Evolutionary conservation across 2,797 vertebrate species (phyloP), one percentile per base, ranked within the genome.

Genomic region (Gephyroberyx darwinii): DNA sequence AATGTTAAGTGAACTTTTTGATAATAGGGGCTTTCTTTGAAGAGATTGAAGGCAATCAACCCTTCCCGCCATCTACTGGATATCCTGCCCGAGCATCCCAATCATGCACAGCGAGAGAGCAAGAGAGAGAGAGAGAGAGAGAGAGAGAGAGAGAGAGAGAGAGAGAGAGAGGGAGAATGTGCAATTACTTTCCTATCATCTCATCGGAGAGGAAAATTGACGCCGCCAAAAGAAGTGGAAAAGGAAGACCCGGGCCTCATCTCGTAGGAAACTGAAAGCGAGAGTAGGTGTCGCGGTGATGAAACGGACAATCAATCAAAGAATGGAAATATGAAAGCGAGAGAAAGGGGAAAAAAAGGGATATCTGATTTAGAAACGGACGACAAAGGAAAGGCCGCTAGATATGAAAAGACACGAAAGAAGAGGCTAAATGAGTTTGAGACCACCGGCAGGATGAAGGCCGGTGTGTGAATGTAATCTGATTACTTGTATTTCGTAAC

Each of bases 111-210:
- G 62, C 22, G 37, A 55, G 65, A 1, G 26, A 26, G 26, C 2
- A 4, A 26, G 26, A 26, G 26, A 26, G 26, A 26, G 26, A 26
- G 26, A 1, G 26, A 26, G 26, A 26, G 26, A 26, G 26, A 26
- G 26, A 26, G 26, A 26, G 26, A 26, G 26, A 26, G 26, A 26
- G 26, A 26, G 26, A 26, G 26, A 26, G 26, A 26, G 26, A 26
- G 26, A 26, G 26, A 26, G 26, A 26, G 26, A 26, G 65, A 41
- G 39, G 79, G 53, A 80, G 80, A 77, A 82, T 66, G 76, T 83
- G 68, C 72, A 86, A 84, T 82, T 88, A 82, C 76, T 69, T 71
- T 71, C 71, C 71, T 74, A 77, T 83, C 78, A 79, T 84, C 81
- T 82, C 71, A 74, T 69, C 20, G 39, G 22, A 77, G 79, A 83